A percentile compares a stretch with the other conserved stretches of the same genome.
phyloP scores from a whole-genome alignment of 2,888 invertebrate genomes.

The Trissoscelio sp. region DNA sequence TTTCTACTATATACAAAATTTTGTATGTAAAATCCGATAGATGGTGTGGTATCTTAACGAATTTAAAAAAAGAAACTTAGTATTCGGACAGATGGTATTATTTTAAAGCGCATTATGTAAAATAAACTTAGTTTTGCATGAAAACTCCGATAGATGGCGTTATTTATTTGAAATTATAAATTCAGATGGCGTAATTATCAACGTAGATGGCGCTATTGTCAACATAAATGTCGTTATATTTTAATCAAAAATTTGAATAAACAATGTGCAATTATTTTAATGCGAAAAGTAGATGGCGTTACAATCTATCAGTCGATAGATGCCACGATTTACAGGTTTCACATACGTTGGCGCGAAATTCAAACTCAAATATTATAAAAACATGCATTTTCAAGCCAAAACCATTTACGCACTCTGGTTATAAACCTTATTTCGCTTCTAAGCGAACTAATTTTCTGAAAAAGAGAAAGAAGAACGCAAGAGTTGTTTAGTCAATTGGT shows the following conservation, averaged over 20 bases:
- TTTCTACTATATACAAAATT: too few species aligned
- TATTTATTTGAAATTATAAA: background rate
- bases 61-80: too few species aligned
- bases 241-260: too few species aligned
- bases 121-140: background rate
- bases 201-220: background rate
- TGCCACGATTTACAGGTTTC: background rate
- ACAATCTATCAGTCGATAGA: too few species aligned
- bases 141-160: background rate
- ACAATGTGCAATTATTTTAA: too few species aligned
- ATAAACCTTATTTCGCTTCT: conserved; percentile 63
- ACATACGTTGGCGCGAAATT: conserved; percentile 7
- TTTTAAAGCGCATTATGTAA: background rate
- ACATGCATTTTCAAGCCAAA: conserved; percentile 43
- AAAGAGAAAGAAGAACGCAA: conserved; percentile 39
- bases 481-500: too few species aligned
- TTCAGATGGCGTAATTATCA: background rate
- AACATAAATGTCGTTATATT: too few species aligned
- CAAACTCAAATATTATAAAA: background rate
- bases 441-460: conserved; percentile 63
- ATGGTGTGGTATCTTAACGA: too few species aligned
- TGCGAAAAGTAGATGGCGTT: background rate
- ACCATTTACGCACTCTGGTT: conserved; percentile 66
- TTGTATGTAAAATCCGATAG: too few species aligned
- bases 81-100: too few species aligned